These are phyloP conservation scores for Aythya baeri DNA, from an alignment of 2,113 vertebrate species.

Conservation along the genomic window DNA sequence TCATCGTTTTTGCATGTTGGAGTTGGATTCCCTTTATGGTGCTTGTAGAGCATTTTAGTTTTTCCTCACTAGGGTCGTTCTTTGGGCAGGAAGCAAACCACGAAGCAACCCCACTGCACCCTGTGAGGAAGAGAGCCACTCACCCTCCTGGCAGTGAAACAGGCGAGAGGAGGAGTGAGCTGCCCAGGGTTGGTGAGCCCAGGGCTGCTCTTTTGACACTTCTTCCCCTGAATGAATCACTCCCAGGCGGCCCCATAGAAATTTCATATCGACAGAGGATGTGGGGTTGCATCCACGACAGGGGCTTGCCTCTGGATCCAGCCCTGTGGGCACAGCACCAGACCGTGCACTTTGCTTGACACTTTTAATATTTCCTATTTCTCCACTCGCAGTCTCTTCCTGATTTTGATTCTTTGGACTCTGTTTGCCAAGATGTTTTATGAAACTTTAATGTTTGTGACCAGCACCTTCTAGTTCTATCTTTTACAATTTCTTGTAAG, in stretches of 20 bases:
- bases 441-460: neutral
- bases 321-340: neutral
- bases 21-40: neutral
- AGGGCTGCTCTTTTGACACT: neutral
- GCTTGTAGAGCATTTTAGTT: neutral
- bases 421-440: neutral
- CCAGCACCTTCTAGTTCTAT: neutral
- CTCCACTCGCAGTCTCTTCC: neutral
- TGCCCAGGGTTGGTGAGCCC: neutral
- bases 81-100: neutral
- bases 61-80: neutral
- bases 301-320: neutral
- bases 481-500: neutral
- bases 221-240: neutral
- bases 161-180: neutral
- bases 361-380: neutral
- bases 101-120: neutral
- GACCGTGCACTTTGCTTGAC: neutral
- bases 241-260: neutral
- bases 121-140: rapidly evolving
- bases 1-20: neutral
- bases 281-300: neutral
- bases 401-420: neutral
- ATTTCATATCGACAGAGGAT: neutral
- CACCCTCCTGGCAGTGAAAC: neutral